phyloP scores from a whole-genome alignment of 2,797 vertebrate genomes.

The Perdix hodgsoniae region DNA sequence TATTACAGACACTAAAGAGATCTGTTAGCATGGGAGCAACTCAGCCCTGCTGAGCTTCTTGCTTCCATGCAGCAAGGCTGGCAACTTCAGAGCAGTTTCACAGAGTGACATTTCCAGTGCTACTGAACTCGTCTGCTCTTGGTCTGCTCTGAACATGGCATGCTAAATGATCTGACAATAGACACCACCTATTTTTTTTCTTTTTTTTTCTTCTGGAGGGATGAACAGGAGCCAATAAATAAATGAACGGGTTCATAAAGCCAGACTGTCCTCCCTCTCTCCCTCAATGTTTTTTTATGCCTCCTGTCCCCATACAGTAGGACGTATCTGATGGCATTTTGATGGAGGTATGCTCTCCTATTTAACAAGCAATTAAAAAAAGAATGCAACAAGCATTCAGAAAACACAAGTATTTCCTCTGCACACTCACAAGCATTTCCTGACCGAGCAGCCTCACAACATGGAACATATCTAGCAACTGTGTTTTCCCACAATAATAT shows the following conservation, averaged over 20 bases:
- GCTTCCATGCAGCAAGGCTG: not conserved
- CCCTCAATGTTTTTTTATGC: not conserved
- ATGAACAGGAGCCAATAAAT: not conserved
- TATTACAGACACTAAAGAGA: not conserved
- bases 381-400: not conserved
- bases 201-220: not conserved
- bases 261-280: not conserved
- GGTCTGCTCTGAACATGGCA: not conserved
- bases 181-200: no score
- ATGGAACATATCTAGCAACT: not conserved
- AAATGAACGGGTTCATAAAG: not conserved
- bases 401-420: not conserved
- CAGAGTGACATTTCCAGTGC: not conserved
- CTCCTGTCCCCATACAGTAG: not conserved
- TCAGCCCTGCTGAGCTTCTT: not conserved
- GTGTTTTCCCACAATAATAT: slow-evolving; percentile 20
- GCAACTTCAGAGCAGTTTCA: not conserved
- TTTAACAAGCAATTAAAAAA: not conserved
- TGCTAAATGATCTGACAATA: not conserved
- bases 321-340: not conserved
- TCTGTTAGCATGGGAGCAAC: not conserved
- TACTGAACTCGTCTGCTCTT: no score
- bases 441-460: not conserved
- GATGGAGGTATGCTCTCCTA: not conserved
- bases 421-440: slow-evolving; percentile 11